These are phyloP conservation scores for Mycalesis mineus DNA, from an alignment of 2,888 invertebrate genomes.

Conservation along the genomic window DNA sequence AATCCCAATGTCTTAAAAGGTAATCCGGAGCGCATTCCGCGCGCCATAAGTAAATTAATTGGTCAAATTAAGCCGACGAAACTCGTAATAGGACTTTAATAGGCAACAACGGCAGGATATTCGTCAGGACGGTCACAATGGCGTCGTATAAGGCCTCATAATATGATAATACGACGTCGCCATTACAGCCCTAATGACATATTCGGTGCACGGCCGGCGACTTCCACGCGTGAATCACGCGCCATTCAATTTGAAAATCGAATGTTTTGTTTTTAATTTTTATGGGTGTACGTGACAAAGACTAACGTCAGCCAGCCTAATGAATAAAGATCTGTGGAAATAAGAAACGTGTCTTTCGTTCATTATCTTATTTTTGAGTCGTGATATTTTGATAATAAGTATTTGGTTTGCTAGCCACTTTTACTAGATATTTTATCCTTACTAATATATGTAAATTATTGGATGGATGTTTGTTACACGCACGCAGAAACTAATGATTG, in stretches of 20 bases:
- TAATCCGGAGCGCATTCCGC: conserved; percentile 22
- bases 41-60: conserved; percentile 21
- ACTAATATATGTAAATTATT: too few relatives aligned
- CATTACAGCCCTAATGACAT: conserved; percentile 45
- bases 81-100: conserved; percentile 29
- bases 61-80: conserved; percentile 38
- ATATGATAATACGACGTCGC: conserved; percentile 19
- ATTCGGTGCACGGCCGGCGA: conserved; percentile 55
- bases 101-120: conserved; percentile 41
- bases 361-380: too few relatives aligned
- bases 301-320: conserved; percentile 7
- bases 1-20: conserved; percentile 13
- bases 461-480: too few relatives aligned
- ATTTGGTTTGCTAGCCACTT: too few relatives aligned
- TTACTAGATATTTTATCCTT: too few relatives aligned
- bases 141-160: conserved; percentile 41
- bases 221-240: conserved; percentile 62
- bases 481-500: too few relatives aligned
- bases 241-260: conserved; percentile 31
- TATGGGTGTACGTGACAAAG: conserved; percentile 20
- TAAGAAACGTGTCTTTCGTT: not conserved
- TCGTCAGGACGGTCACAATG: conserved; percentile 55
- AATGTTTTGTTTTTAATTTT: conserved; percentile 30
- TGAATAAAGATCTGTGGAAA: conserved; percentile 1
- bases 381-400: too few relatives aligned